These are phyloP conservation scores for Pteropus rufus DNA, from an alignment of 2,797 vertebrate genomes.

Conservation along the genomic window DNA sequence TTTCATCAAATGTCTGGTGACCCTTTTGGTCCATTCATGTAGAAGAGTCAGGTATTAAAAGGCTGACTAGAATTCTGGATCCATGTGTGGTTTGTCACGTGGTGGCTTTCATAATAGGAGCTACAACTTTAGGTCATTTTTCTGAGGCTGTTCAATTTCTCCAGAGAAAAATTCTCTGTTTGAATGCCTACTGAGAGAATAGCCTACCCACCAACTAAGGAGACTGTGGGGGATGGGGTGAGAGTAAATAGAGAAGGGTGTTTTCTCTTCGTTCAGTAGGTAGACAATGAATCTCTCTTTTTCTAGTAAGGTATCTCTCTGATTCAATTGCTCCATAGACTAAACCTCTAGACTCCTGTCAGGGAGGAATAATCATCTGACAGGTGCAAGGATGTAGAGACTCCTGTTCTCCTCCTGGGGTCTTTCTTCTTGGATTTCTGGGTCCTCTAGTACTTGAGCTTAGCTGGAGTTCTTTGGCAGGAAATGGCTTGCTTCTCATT, in stretches of 20 bases:
- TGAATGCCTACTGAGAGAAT: background rate
- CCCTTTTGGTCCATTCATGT: background rate
- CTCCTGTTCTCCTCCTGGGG: background rate
- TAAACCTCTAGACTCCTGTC: background rate
- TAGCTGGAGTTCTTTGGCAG: slow-evolving; percentile 20
- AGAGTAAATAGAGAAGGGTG: background rate
- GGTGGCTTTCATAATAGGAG: background rate
- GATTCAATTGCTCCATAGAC: background rate
- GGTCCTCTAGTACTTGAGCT: background rate
- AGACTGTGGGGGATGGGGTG: background rate
- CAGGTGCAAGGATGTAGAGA: background rate
- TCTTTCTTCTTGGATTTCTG: slow-evolving; percentile 1
- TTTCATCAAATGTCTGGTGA: background rate
- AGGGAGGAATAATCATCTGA: background rate
- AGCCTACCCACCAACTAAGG: background rate
- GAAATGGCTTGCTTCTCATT: slow-evolving; percentile 30
- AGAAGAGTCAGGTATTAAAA: background rate
- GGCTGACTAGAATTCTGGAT: background rate
- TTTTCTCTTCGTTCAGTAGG: background rate
- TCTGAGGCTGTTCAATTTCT: background rate
- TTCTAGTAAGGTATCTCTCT: background rate
- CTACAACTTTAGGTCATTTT: background rate
- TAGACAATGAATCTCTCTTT: background rate
- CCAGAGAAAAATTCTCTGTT: background rate
- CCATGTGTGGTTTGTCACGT: background rate